Conservation (phyloP, 2,888 invertebrate species). For the Apeira syringaria region DNA sequence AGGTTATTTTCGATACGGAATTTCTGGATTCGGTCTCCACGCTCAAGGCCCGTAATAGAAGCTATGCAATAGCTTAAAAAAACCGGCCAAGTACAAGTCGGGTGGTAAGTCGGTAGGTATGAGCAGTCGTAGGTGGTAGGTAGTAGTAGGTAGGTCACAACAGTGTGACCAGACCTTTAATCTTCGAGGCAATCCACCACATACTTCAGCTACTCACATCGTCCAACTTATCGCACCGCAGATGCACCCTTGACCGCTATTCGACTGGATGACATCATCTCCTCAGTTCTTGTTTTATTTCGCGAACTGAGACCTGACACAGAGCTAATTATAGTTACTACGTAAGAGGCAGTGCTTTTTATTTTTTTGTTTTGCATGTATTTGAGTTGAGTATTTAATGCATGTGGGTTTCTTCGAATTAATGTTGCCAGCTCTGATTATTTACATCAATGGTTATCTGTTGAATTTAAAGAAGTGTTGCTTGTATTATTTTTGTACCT, state of each 20-base stretch:
- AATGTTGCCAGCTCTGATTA: background rate
- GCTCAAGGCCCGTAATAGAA: too few relatives aligned
- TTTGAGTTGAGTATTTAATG: too few relatives aligned
- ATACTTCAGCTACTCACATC: conserved; percentile 5
- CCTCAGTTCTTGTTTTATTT: conserved; percentile 52
- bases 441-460: too few relatives aligned
- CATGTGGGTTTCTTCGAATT: background rate
- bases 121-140: too few relatives aligned
- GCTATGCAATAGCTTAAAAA: too few relatives aligned
- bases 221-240: conserved; percentile 32
- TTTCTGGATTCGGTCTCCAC: too few relatives aligned
- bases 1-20: too few relatives aligned
- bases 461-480: too few relatives aligned
- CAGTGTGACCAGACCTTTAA: background rate
- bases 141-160: too few relatives aligned
- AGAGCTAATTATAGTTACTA: background rate
- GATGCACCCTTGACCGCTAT: conserved; percentile 77
- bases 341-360: background rate
- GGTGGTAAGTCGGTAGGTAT: too few relatives aligned
- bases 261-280: conserved; percentile 73
- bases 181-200: background rate
- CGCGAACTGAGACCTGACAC: background rate
- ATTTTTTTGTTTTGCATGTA: background rate
- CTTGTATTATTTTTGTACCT: too few relatives aligned
- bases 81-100: too few relatives aligned